phyloP scores from a whole-genome alignment of 2,113 vertebrate species.

The Setophaga kirtlandii region DNA sequence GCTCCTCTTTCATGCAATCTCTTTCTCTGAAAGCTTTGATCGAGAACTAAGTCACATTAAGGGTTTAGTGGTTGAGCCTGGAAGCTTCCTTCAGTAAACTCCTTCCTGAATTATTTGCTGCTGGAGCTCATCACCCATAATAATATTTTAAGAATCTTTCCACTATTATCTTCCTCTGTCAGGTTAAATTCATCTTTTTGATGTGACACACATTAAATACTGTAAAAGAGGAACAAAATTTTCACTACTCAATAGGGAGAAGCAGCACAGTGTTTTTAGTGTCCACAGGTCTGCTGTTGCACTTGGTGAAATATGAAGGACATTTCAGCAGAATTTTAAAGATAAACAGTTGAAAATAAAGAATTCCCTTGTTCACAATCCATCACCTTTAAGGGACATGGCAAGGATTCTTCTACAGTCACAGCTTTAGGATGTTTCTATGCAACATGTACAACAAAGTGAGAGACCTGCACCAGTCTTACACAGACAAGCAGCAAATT shows the following conservation, averaged over 20 bases:
- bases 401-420: neutral
- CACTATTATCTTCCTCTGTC: neutral
- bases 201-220: neutral
- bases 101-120: conserved; percentile 8
- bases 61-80: neutral
- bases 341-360: neutral
- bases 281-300: neutral
- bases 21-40: neutral
- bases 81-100: conserved; percentile 9
- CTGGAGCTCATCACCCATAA: neutral
- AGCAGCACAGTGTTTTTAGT: neutral
- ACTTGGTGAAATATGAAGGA: neutral
- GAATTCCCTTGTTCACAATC: neutral
- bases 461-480: neutral
- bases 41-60: neutral
- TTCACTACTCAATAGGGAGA: neutral
- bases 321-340: neutral
- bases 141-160: conserved; percentile 20
- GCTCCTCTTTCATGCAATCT: neutral
- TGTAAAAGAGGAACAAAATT: neutral
- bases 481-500: neutral
- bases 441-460: neutral
- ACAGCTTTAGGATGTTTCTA: neutral
- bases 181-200: conserved; percentile 25
- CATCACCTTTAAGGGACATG: neutral